Percentiles rank a stretch among this genome's conserved stretches.
Evolutionary conservation across 2,888 invertebrate genomes (phyloP).

Genomic region (Drosophila colorata): DNA sequence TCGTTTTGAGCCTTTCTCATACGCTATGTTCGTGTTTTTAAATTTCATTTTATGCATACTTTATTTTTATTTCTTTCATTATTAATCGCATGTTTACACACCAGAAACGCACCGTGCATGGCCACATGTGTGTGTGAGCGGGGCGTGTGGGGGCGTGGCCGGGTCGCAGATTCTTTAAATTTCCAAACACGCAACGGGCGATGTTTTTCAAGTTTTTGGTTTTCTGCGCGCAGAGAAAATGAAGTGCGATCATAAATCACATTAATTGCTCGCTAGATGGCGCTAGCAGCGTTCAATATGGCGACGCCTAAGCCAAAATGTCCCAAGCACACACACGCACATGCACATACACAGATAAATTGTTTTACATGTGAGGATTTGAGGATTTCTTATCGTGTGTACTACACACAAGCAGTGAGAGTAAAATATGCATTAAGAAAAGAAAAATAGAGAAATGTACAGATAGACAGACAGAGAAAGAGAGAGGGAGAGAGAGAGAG

Average conservation of each 20-base stretch:
- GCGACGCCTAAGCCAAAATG: slow-evolving; percentile 50
- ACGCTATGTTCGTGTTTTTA: slow-evolving; percentile 49
- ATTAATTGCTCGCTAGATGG: slow-evolving; percentile 75
- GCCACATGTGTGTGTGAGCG: slow-evolving; percentile 3
- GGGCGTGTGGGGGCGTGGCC: slow-evolving; percentile 8
- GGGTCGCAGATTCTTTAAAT: slow-evolving; percentile 58
- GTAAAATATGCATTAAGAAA: slow-evolving; percentile 7
- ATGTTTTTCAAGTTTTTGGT: slow-evolving; percentile 22
- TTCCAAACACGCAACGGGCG: slow-evolving; percentile 59
- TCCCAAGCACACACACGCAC: slow-evolving; percentile 1
- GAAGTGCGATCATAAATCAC: slow-evolving; percentile 76
- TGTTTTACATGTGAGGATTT: too few species aligned
- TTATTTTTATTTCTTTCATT: slow-evolving; percentile 76
- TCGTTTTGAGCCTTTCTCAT: slow-evolving; percentile 55
- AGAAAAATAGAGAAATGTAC: background rate
- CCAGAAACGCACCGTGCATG: slow-evolving; percentile 58
- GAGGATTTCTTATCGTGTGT: too few species aligned
- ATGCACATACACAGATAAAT: background rate
- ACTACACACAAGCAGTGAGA: too few species aligned
- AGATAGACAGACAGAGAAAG: background rate
- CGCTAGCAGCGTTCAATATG: slow-evolving; percentile 64
- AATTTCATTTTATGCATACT: slow-evolving; percentile 73
- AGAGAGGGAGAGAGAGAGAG: background rate
- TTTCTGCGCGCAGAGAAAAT: slow-evolving; percentile 42
- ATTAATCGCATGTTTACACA: slow-evolving; percentile 77